Evolutionary conservation across 2,888 invertebrate species (phyloP).

Genomic region (Ecliptopera silaceata): DNA sequence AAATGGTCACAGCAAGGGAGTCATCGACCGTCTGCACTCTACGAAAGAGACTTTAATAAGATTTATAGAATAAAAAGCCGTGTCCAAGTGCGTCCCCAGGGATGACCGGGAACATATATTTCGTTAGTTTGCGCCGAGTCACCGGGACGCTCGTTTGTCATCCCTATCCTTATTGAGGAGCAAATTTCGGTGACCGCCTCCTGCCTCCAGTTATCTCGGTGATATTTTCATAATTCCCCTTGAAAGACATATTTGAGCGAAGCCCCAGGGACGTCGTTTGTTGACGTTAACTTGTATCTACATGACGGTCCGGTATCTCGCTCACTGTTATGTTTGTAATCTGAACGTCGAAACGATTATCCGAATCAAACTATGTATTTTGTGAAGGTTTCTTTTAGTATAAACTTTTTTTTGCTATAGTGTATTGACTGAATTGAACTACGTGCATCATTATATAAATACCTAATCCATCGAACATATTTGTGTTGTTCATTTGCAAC

Average conservation of each 20-base stretch:
- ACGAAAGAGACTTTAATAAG: conserved; percentile 36
- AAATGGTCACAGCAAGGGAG: conserved; percentile 2
- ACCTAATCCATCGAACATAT: background rate
- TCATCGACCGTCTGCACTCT: conserved; percentile 10
- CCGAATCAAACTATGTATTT: background rate
- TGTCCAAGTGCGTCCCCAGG: conserved; percentile 44
- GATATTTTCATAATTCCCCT: conserved; percentile 66
- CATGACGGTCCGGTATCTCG: conserved; percentile 29
- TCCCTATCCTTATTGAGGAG: conserved; percentile 61
- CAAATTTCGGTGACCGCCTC: conserved; percentile 61
- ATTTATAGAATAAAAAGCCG: conserved; percentile 49
- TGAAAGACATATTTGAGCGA: conserved; percentile 46
- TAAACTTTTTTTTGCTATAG: too few relatives aligned
- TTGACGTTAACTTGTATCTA: conserved; percentile 36
- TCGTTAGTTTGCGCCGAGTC: conserved; percentile 63
- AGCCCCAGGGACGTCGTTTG: conserved; percentile 35
- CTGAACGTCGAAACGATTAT: conserved; percentile 1
- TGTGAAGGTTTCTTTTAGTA: background rate
- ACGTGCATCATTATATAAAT: too few relatives aligned
- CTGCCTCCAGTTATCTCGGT: conserved; percentile 54
- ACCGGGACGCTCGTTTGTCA: conserved; percentile 66
- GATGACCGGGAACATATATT: conserved; percentile 51
- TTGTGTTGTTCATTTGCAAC: background rate
- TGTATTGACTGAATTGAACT: too few relatives aligned
- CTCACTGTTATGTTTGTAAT: conserved; percentile 23